These are phyloP conservation scores for Catharus minimus DNA, from an alignment of 2,113 vertebrate genomes.

Conservation along the genomic window DNA sequence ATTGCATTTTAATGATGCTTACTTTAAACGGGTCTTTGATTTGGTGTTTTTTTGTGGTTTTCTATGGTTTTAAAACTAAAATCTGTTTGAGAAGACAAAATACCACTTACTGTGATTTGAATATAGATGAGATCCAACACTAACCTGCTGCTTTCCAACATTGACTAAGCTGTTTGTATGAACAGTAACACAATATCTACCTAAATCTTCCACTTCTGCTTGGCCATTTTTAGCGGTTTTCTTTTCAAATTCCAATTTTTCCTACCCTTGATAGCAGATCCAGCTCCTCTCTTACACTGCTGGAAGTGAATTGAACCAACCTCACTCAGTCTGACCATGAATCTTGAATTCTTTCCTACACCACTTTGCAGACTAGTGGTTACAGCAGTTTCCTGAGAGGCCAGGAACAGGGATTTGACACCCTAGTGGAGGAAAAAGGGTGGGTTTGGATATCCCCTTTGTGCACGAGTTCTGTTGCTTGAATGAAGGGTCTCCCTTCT, in stretches of 20 bases:
- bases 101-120: background rate
- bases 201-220: background rate
- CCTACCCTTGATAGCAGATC: background rate
- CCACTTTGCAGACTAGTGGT: background rate
- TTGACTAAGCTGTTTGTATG: background rate
- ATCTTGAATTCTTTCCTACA: slow-evolving; percentile 31
- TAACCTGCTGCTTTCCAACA: slow-evolving; percentile 8
- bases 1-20: slow-evolving; percentile 7
- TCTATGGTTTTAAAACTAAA: background rate
- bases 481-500: background rate
- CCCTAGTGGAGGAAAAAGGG: background rate
- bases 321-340: background rate
- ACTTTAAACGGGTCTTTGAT: background rate
- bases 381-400: background rate
- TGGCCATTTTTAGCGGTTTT: background rate
- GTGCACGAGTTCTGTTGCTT: background rate
- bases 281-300: background rate
- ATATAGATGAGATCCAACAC: slow-evolving; percentile 1
- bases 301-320: background rate
- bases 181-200: slow-evolving; percentile 29
- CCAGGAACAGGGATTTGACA: background rate
- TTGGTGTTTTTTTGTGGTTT: background rate
- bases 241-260: background rate
- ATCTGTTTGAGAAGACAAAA: background rate
- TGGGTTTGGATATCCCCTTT: background rate